Evolutionary conservation across 2,113 vertebrate species (phyloP).

Genomic region (Gymnogyps californianus): DNA sequence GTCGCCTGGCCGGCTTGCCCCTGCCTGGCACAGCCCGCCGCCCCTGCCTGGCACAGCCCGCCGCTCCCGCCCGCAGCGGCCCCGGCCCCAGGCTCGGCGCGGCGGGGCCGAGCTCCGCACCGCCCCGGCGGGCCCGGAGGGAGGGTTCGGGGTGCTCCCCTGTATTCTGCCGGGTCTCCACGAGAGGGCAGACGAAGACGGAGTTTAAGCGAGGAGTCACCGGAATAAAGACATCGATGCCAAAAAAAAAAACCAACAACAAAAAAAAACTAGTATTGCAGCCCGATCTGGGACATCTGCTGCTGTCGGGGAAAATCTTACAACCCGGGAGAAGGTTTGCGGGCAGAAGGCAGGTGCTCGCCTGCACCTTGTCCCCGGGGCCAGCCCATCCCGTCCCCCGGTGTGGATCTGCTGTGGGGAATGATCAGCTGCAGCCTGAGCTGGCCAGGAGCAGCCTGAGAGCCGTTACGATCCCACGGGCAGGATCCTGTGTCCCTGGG

Average conservation of each 20-base stretch:
- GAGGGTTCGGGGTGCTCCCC: not conserved
- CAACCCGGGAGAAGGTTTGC: not conserved
- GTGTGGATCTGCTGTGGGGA: not conserved
- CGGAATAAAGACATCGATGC: too few relatives aligned
- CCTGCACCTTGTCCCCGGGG: not conserved
- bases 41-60: too few relatives aligned
- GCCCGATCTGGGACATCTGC: too few relatives aligned
- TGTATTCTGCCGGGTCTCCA: slow-evolving; percentile 10
- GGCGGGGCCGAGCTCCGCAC: not conserved
- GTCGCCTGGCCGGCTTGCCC: too few relatives aligned
- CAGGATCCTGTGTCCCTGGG: not conserved
- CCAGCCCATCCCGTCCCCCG: rapidly evolving
- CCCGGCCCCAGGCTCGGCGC: too few relatives aligned
- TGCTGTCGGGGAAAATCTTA: not conserved
- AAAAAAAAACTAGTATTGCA: too few relatives aligned
- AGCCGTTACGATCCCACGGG: rapidly evolving
- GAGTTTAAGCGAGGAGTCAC: not conserved
- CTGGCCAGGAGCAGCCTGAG: not conserved
- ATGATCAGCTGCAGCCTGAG: not conserved
- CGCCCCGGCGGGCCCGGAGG: not conserved
- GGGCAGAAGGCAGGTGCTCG: not conserved
- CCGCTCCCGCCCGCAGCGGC: not conserved
- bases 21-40: not conserved
- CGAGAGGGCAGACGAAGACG: slow-evolving; percentile 51
- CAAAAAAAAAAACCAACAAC: not conserved